phyloP scores from a whole-genome alignment of 2,888 invertebrate species.

The Andrena chrysosceles region DNA sequence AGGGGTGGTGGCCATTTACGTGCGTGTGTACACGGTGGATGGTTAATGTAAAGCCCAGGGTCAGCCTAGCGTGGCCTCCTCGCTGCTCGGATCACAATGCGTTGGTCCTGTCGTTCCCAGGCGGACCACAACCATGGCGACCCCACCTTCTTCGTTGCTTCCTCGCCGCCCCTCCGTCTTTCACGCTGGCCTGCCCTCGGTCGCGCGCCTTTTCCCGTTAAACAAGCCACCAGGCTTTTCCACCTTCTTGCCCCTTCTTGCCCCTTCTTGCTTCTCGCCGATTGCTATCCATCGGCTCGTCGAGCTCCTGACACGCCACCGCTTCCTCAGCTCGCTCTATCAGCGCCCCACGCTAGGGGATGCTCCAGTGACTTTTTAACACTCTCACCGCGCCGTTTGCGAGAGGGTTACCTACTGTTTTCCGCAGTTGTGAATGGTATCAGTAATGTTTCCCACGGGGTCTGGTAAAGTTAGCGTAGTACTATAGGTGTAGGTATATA shows the following conservation, averaged over 20 bases:
- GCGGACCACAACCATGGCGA: slow-evolving; percentile 84
- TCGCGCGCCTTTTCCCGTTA: slow-evolving; percentile 69
- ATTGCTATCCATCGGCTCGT: slow-evolving; percentile 27
- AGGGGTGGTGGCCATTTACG: slow-evolving; percentile 72
- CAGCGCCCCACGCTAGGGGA: neutral
- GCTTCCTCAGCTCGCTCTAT: slow-evolving; percentile 13
- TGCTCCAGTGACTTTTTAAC: neutral
- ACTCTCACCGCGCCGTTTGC: neutral
- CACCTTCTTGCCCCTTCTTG: slow-evolving; percentile 40
- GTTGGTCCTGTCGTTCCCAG: slow-evolving; percentile 83
- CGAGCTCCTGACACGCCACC: slow-evolving; percentile 1
- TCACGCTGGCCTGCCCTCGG: slow-evolving; percentile 40
- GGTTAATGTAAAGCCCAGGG: slow-evolving; percentile 81
- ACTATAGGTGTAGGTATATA: too few species aligned
- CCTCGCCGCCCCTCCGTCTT: slow-evolving; percentile 46
- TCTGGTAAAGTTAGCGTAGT: too few species aligned
- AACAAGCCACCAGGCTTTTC: slow-evolving; percentile 44
- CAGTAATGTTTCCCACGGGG: too few species aligned
- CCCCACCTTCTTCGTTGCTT: slow-evolving; percentile 76
- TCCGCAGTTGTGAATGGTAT: too few species aligned
- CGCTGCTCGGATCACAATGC: slow-evolving; percentile 80
- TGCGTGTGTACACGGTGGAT: slow-evolving; percentile 75
- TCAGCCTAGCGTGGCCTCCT: slow-evolving; percentile 84
- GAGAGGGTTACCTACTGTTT: too few species aligned
- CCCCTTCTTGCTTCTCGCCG: slow-evolving; percentile 10